A percentile compares a stretch with the other conserved stretches of the same genome.
These are phyloP conservation scores for Ochotona princeps DNA, from an alignment of 2,113 vertebrate species.

Conservation along the genomic window DNA sequence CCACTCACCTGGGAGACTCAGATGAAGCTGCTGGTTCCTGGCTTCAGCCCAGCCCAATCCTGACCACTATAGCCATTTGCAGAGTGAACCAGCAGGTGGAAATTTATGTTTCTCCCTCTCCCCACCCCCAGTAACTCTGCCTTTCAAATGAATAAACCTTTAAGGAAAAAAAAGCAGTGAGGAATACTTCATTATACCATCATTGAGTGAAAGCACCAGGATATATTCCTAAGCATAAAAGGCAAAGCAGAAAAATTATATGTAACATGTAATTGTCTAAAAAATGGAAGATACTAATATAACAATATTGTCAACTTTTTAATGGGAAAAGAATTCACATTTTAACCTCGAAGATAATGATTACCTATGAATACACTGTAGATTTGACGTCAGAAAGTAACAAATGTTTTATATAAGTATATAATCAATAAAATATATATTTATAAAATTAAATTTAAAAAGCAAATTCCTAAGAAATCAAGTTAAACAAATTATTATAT, in stretches of 20 bases:
- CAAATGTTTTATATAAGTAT: background rate
- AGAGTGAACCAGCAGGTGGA: no score
- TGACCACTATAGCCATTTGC: no score
- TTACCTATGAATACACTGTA: background rate
- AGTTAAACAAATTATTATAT: constrained; percentile 29
- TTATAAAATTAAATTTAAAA: constrained; percentile 50
- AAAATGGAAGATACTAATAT: background rate
- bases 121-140: no score
- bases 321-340: constrained; percentile 44
- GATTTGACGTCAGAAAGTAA: constrained; percentile 37
- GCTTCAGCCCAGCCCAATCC: no score
- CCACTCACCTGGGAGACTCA: no score
- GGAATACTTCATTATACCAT: background rate
- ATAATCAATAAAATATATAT: background rate
- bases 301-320: background rate
- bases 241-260: background rate
- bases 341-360: constrained; percentile 58
- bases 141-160: no score
- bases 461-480: constrained; percentile 28
- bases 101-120: no score
- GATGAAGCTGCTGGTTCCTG: no score
- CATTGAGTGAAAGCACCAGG: background rate
- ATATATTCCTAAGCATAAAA: background rate
- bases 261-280: background rate
- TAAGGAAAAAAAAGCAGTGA: background rate